Conservation (phyloP, 2,888 invertebrate genomes). For the Zaprionus bogoriensis region DNA sequence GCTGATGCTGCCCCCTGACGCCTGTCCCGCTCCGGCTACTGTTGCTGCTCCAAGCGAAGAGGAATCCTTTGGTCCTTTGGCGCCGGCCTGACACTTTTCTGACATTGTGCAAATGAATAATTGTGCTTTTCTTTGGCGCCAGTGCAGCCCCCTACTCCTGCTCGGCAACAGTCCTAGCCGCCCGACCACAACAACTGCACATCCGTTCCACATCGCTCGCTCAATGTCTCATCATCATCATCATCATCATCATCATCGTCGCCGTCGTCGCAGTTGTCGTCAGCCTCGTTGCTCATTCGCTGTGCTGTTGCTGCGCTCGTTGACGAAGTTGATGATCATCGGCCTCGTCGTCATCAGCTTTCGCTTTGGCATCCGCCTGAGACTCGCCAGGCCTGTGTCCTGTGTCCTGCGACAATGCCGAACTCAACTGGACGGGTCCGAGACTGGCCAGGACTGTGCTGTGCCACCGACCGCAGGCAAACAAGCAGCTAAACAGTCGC, state of each 20-base stretch:
- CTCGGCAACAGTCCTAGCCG: slow-evolving; percentile 28
- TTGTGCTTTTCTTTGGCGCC: slow-evolving; percentile 80
- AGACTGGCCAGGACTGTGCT: slow-evolving; percentile 6
- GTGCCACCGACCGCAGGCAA: slow-evolving; percentile 64
- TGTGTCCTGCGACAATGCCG: too few species aligned
- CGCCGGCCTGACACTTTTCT: slow-evolving; percentile 79
- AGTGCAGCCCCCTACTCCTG: slow-evolving; percentile 31
- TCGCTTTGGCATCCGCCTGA: slow-evolving; percentile 26
- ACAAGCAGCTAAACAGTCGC: slow-evolving; percentile 78
- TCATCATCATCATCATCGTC: slow-evolving; percentile 44
- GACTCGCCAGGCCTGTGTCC: slow-evolving; percentile 9
- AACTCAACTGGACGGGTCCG: too few species aligned
- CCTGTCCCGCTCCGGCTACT: slow-evolving; percentile 3
- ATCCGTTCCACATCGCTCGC: slow-evolving; percentile 77
- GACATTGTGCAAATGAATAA: slow-evolving; percentile 81
- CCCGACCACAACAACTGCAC: slow-evolving; percentile 75
- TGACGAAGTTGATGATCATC: slow-evolving; percentile 13
- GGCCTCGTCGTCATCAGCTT: slow-evolving; percentile 8
- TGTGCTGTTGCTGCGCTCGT: slow-evolving; percentile 33
- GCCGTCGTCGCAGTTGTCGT: slow-evolving; percentile 64
- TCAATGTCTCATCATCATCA: slow-evolving; percentile 71
- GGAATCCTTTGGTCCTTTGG: slow-evolving; percentile 79
- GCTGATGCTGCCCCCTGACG: slow-evolving; percentile 37
- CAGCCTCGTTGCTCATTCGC: slow-evolving; percentile 64
- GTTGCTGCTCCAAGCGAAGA: slow-evolving; percentile 37